These are phyloP conservation scores for Cinclus cinclus DNA, from an alignment of 2,113 vertebrate genomes.

Conservation along the genomic window DNA sequence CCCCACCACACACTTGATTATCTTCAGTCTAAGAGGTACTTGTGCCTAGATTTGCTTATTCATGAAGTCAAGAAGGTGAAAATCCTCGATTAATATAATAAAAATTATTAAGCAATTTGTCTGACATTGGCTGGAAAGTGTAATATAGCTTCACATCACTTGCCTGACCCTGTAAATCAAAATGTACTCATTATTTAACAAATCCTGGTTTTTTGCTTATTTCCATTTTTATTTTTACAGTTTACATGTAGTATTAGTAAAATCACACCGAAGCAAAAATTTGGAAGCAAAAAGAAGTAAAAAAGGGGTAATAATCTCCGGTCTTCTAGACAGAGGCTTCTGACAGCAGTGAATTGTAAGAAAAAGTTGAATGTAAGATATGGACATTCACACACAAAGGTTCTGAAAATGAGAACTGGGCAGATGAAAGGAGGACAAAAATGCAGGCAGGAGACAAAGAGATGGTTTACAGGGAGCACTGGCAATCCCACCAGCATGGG, in stretches of 20 bases:
- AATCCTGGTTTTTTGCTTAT: neutral
- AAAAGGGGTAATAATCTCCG: neutral
- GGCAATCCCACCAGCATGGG: accelerated
- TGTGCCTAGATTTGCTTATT: neutral
- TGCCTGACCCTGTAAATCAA: neutral
- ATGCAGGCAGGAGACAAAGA: neutral
- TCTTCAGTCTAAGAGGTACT: neutral
- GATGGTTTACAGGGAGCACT: neutral
- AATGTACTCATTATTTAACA: neutral
- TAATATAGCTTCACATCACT: neutral
- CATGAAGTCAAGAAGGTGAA: neutral
- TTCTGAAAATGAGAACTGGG: neutral
- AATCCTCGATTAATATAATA: neutral
- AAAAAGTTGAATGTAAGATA: neutral
- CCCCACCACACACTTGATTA: neutral
- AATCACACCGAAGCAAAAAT: neutral
- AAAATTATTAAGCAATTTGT: neutral
- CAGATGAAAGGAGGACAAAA: neutral
- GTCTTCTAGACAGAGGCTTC: neutral
- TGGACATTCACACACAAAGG: neutral
- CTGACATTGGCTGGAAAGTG: neutral
- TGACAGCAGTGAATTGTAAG: neutral
- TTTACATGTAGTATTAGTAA: neutral
- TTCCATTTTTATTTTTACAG: neutral
- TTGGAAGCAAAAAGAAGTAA: neutral